Conservation (phyloP, 2,888 invertebrate genomes). For the Andrena praecox region DNA sequence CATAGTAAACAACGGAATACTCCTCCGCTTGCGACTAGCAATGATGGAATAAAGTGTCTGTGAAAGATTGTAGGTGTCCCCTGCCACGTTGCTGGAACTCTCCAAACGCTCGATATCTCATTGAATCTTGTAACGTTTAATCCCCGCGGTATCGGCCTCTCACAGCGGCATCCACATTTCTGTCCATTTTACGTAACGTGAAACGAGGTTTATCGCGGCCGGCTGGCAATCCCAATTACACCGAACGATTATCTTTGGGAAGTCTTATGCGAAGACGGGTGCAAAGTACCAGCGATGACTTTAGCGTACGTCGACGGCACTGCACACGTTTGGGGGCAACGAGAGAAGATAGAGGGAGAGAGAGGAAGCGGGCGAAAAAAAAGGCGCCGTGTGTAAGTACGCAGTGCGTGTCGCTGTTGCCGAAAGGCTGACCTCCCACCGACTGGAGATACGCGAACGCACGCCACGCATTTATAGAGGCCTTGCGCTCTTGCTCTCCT, state of each 20-base stretch:
- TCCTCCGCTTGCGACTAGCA: too few relatives aligned
- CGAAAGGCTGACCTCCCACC: slow-evolving; percentile 70
- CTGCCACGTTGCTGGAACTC: background rate
- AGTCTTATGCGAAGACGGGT: background rate
- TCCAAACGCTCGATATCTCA: background rate
- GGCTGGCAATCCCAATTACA: background rate
- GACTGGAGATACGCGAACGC: slow-evolving; percentile 66
- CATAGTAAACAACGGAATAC: background rate
- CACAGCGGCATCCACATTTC: background rate
- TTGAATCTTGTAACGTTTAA: background rate
- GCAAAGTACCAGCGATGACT: background rate
- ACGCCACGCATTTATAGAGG: slow-evolving; percentile 71
- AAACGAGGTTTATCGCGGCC: background rate
- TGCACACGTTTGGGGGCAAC: slow-evolving; percentile 25
- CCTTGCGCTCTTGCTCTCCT: slow-evolving; percentile 35
- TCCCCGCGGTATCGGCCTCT: background rate
- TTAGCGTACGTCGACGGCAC: slow-evolving; percentile 13
- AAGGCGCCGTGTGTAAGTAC: slow-evolving; percentile 21
- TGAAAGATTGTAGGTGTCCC: background rate
- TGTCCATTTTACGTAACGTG: slow-evolving; percentile 12
- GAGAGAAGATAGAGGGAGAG: slow-evolving; percentile 22
- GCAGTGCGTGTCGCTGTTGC: slow-evolving; percentile 54
- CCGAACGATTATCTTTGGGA: background rate
- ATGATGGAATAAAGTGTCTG: background rate
- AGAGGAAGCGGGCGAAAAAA: slow-evolving; percentile 1